Evolutionary conservation across 2,797 vertebrate species (phyloP).

Genomic region (Phoebastria nigripes): DNA sequence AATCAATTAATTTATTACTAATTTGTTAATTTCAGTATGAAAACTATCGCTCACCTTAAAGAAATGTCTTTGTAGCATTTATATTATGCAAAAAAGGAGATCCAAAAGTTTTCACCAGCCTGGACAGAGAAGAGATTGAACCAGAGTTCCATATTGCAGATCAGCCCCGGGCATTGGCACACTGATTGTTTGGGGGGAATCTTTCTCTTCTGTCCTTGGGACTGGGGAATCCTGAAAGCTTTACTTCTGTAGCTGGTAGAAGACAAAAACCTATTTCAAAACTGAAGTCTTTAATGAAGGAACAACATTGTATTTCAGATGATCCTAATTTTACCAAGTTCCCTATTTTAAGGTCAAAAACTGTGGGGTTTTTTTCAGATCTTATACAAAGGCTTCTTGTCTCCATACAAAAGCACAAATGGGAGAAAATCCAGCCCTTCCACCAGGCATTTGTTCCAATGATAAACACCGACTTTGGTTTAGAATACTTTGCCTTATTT

Average conservation of each 20-base stretch:
- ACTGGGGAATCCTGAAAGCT: background rate
- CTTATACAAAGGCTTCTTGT: slow-evolving; percentile 4
- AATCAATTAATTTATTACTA: background rate
- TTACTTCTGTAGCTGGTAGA: background rate
- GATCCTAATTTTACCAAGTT: background rate
- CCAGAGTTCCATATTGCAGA: background rate
- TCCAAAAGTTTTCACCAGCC: background rate
- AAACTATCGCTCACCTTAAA: background rate
- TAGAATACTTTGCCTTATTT: background rate
- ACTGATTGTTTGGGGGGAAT: background rate
- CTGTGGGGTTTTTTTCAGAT: background rate
- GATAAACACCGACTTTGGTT: background rate
- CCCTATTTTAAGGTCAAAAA: background rate
- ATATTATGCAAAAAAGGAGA: background rate
- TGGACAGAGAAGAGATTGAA: background rate
- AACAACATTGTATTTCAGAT: background rate
- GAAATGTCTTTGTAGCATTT: background rate
- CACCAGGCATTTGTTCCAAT: background rate
- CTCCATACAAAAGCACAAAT: background rate
- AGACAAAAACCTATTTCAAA: slow-evolving; percentile 13
- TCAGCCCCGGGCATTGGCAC: background rate
- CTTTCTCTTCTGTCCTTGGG: background rate
- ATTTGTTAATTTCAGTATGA: background rate
- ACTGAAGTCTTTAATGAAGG: background rate
- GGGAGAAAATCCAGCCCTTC: background rate